Base-by-base conservation (phyloP, 2,797 vertebrate species). In the Sternotherus odoratus region DNA sequence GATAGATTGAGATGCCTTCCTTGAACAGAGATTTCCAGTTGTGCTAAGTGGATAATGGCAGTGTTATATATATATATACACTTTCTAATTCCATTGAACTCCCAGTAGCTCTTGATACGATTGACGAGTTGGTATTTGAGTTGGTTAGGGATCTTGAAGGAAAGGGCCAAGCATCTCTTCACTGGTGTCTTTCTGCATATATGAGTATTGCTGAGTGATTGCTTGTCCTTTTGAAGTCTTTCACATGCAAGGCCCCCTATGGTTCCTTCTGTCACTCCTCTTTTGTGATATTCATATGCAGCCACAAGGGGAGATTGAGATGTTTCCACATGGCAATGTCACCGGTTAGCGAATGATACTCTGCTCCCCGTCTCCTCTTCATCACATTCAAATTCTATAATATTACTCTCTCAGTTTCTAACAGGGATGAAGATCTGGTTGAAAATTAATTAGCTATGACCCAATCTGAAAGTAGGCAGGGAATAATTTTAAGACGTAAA, bases 31-130 rank as follows among this genome's bases (percentile, higher is more conserved):
- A 79, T 72, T 82, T 77, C 50, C 36, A 60, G 0, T 88, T 50
- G 50, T 0, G 0, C 12, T 15, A 10, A 26, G 49, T 78, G 13
- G 21, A 16, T 36, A 10, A 2, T 3, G 78, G 56, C 50, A 15
- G 33, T 28, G 8, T 19, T 12, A 3, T 4, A 6, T 63, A 21
- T 33, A 36, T 12, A 3, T 4, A 6, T 63, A 21, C 33, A 36
- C 13, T n/a, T 80, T 24, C 43, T 50, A 51, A 46, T 60, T n/a
- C 36, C 48, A 12, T 28, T 23, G 49, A 7, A 36, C 66, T 72
- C n/a, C 23, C 82, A 66, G 1, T 79, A 53, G 15, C 78, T 39
- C 16, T 39, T 56, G 26, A 33, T 82, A 6, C 43, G 30, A 77
- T 60, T 81, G 80, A 9, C 51, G 46, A 24, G 75, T 49, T 79